Percentiles rank a stretch among this genome's conserved stretches.
phyloP scores from a whole-genome alignment of 2,113 vertebrate species.

The Calypte anna region DNA sequence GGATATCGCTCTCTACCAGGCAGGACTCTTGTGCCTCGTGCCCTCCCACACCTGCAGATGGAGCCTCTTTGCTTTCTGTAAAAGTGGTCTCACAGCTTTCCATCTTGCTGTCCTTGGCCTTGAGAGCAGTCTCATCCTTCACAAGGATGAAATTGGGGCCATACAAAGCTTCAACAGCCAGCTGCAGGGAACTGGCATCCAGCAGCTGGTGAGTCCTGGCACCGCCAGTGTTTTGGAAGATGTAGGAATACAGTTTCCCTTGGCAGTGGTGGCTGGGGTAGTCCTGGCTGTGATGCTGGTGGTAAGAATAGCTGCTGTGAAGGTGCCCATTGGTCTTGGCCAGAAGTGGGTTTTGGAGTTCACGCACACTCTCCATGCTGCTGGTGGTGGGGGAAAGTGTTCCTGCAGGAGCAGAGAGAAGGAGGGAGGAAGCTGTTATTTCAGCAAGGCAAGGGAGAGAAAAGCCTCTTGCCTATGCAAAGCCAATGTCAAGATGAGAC shows the following conservation, averaged over 20 bases:
- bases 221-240: constrained; percentile 78
- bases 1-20: constrained; percentile 80
- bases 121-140: constrained; percentile 86
- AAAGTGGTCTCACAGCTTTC: constrained; percentile 96
- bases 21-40: constrained; percentile 76
- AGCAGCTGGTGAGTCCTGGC: constrained; percentile 86
- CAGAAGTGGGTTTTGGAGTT: constrained; percentile 92
- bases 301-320: constrained; percentile 80
- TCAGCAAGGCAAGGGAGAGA: not conserved
- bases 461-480: not conserved
- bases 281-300: constrained; percentile 75
- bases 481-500: not conserved
- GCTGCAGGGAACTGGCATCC: constrained; percentile 90
- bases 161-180: constrained; percentile 90
- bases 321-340: constrained; percentile 87
- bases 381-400: not conserved
- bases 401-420: constrained; percentile 33
- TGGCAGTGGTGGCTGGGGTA: constrained; percentile 80
- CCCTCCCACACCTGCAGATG: constrained; percentile 66
- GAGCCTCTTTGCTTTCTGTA: constrained; percentile 85
- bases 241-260: constrained; percentile 87
- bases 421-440: not conserved
- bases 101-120: constrained; percentile 88
- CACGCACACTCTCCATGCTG: constrained; percentile 91
- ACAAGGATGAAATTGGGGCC: constrained; percentile 87